Evolutionary conservation across 1,140 invertebrate genomes (phyloP).

Genomic region (Caenorhabditis tropicalis): DNA sequence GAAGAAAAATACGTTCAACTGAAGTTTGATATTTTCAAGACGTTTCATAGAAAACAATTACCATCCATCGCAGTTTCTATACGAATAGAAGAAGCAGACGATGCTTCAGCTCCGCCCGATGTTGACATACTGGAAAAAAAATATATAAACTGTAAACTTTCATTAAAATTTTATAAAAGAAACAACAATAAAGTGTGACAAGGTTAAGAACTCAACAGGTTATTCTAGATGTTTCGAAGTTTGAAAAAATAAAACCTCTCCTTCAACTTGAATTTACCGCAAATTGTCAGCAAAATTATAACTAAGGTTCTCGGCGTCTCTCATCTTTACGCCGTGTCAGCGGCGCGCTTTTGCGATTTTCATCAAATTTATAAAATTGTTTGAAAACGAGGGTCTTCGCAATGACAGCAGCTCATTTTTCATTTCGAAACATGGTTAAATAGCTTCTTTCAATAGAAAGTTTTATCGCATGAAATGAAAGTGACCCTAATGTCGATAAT

Average conservation of each 20-base stretch:
- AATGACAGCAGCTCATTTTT: no score
- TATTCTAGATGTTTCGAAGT: no score
- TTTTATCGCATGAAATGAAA: no score
- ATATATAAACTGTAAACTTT: no score
- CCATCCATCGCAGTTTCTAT: not conserved
- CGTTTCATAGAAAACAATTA: not conserved
- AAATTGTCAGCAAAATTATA: constrained; percentile 2
- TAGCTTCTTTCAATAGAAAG: no score
- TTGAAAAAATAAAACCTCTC: not conserved
- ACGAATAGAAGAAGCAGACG: not conserved
- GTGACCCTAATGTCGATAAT: no score
- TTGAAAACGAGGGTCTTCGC: no score
- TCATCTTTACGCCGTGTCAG: not conserved
- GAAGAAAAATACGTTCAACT: constrained; percentile 26
- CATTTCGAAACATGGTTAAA: no score
- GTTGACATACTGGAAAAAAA: no score
- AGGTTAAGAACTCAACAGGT: no score
- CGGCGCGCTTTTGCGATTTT: not conserved
- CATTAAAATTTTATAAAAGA: no score
- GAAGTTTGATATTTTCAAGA: not conserved
- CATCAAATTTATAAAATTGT: not conserved
- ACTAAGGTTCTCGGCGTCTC: not conserved
- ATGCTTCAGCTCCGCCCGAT: no score
- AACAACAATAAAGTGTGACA: not conserved
- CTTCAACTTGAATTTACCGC: not conserved